Evolutionary conservation across 2,113 vertebrate genomes (phyloP), one percentile per base, ranked within the genome.

Genomic region (Gasterosteus aculeatus): DNA sequence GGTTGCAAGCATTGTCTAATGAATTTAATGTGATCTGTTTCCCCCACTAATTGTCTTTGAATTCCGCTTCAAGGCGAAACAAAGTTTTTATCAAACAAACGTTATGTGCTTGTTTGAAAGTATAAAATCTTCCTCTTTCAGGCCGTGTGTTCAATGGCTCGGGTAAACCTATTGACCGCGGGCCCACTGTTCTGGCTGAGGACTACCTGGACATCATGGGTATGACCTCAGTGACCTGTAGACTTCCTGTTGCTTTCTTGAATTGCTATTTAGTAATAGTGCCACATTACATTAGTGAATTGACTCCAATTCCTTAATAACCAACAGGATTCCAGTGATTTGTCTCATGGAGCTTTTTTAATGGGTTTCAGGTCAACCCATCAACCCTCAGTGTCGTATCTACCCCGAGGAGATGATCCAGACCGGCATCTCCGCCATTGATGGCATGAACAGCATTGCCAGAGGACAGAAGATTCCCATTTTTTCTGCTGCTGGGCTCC

Each of bases 341-440:
- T 11, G 35, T 41, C 33, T 56, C 2, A 56, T 22, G 19, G 2
- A 49, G 22, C 16, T 35, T 29, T 69, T 22, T 80, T n/a, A 69
- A 10, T 61, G 22, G 68, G 35, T 47, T 42, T 9, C 77, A 95
- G 95, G 95, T 78, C 95, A 95, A 74, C 95, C 95, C 39, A 95
- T 95, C 78, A 95, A 95, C 70, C 95, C 95, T 71, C 95, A 95
- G 86, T 95, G 94, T 65, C 94, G 95, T 59, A 95, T 95, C 87
- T 95, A 95, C 84, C 95, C 95, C 0, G 95, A 95, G 86, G 95
- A 95, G 85, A 95, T 95, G 95, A 95, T 95, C 81, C 95, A 95
- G 89, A 95, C 95, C 0, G 95, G 95, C 38, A 95, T 95, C 79
- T 95, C 95, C 0, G 95, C 95, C 72, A 95, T 95, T 3, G 95